phyloP scores from a whole-genome alignment of 2,113 vertebrate species.

The Desmodus rotundus region DNA sequence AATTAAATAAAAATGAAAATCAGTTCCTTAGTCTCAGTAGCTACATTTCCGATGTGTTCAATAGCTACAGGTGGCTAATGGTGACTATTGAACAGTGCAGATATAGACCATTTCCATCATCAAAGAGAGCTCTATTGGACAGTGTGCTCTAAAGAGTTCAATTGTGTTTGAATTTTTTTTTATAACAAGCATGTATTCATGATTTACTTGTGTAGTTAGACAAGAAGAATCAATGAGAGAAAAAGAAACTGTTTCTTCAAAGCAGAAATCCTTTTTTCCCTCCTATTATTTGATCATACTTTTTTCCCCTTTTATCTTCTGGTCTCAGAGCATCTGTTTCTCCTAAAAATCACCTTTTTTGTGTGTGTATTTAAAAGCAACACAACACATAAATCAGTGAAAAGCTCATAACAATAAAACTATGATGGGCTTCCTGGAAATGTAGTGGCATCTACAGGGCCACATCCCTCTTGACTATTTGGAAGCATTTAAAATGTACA shows the following conservation, averaged over 20 bases:
- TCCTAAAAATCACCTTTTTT: neutral
- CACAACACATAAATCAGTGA: neutral
- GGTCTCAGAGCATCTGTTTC: neutral
- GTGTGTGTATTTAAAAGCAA: constrained; percentile 1
- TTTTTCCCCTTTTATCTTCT: neutral
- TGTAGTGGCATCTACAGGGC: neutral
- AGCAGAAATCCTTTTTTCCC: neutral
- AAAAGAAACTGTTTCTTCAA: constrained; percentile 36
- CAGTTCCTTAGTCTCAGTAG: neutral
- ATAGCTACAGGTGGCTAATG: constrained; percentile 54
- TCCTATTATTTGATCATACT: neutral
- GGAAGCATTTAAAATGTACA: neutral
- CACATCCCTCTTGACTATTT: neutral
- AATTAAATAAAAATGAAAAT: constrained; percentile 36
- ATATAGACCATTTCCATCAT: constrained; percentile 41
- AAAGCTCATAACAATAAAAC: constrained; percentile 2
- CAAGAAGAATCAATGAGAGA: constrained; percentile 25
- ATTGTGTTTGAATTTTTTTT: constrained; percentile 39
- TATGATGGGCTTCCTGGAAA: neutral
- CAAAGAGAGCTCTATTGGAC: constrained; percentile 18
- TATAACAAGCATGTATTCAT: constrained; percentile 1
- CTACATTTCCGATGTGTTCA: neutral
- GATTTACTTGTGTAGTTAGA: constrained; percentile 61
- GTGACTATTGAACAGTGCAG: neutral
- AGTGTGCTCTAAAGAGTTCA: constrained; percentile 4